Evolutionary conservation across 1,140 invertebrate species (phyloP).

Genomic region (Thaumetopoea pityocampa): DNA sequence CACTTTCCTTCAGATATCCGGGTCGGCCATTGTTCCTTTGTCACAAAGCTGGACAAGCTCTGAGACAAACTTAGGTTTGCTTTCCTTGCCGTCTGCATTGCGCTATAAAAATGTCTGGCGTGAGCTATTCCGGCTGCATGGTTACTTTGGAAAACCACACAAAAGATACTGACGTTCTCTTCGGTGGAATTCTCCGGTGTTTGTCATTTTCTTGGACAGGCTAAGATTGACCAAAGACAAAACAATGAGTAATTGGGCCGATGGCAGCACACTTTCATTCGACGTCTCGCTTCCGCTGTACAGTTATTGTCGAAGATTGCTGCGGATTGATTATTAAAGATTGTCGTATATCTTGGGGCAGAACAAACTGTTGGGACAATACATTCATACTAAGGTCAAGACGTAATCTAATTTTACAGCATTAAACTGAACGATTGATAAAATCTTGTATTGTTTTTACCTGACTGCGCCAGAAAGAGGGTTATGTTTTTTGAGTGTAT

Average conservation of each 20-base stretch:
- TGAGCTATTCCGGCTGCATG: constrained; percentile 24
- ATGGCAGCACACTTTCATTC: constrained; percentile 19
- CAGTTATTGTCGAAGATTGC: no score
- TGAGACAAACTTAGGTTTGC: constrained; percentile 43
- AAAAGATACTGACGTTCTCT: constrained; percentile 48
- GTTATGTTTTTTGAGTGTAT: no score
- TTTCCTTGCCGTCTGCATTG: constrained; percentile 20
- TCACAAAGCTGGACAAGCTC: constrained; percentile 41
- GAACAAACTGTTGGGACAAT: no score
- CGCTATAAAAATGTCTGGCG: constrained; percentile 16
- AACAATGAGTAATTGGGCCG: constrained; percentile 35
- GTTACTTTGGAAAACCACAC: constrained; percentile 28
- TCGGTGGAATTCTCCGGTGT: constrained; percentile 33
- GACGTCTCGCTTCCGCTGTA: no score
- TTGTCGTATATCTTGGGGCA: no score
- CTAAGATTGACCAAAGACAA: constrained; percentile 31
- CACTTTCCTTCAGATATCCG: constrained; percentile 52
- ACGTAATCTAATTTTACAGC: no score
- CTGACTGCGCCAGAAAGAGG: no score
- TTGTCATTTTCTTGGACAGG: constrained; percentile 25
- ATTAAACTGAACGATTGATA: no score
- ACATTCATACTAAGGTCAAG: no score
- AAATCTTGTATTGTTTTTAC: no score
- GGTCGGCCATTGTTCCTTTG: constrained; percentile 61
- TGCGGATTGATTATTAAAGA: no score